These are phyloP conservation scores for Psilopsiagon aymara DNA, from an alignment of 2,113 vertebrate species.

Conservation along the genomic window DNA sequence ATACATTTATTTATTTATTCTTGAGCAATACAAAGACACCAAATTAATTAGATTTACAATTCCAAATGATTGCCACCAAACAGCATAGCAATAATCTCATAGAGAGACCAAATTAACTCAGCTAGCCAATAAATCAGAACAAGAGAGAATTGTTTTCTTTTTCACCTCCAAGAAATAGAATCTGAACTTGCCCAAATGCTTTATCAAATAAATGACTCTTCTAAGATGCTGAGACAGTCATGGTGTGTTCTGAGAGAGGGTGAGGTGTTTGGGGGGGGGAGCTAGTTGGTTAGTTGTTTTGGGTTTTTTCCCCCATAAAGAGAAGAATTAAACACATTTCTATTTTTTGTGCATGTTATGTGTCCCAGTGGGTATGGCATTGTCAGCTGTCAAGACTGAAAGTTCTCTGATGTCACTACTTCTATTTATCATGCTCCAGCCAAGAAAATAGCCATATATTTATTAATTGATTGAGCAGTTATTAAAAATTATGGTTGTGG, in stretches of 20 bases:
- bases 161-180: not conserved
- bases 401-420: not conserved
- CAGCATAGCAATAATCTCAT: not conserved
- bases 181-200: not conserved
- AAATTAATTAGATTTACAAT: slow-evolving; percentile 31
- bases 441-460: not conserved
- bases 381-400: not conserved
- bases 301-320: not conserved
- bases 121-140: slow-evolving; percentile 24
- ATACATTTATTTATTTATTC: not conserved
- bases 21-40: not conserved
- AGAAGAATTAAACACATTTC: not conserved
- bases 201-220: not conserved
- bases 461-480: not conserved
- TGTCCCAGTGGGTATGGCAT: not conserved
- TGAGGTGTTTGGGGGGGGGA: not conserved
- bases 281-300: not conserved
- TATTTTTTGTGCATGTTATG: not conserved
- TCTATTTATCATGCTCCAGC: not conserved
- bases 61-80: not conserved
- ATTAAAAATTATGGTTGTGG: not conserved
- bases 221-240: not conserved
- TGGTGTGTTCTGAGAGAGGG: not conserved
- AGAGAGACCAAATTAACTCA: slow-evolving; percentile 39
- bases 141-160: not conserved